Percentiles rank a stretch among this genome's conserved stretches.
Evolutionary conservation across 2,888 invertebrate genomes (phyloP).

Genomic region (Autographa gamma): DNA sequence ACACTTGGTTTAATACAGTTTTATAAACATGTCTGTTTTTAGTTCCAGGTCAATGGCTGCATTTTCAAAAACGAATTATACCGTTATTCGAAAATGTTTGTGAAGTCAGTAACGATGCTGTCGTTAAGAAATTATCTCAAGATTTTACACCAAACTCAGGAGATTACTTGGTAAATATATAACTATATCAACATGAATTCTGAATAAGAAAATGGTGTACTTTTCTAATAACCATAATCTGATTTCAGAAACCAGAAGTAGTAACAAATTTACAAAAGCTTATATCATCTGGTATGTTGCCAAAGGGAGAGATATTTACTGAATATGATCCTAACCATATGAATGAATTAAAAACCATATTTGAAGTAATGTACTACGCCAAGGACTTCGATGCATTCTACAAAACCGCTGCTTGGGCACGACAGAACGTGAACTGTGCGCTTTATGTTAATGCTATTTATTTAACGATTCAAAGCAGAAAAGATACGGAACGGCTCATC

Average conservation of each 20-base stretch:
- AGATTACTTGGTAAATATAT: slow-evolving; percentile 73
- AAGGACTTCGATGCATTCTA: slow-evolving; percentile 89
- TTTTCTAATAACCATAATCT: slow-evolving; percentile 14
- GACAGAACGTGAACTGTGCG: slow-evolving; percentile 90
- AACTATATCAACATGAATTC: not conserved
- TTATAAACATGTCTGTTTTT: slow-evolving; percentile 45
- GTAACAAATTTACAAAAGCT: slow-evolving; percentile 71
- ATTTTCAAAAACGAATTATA: slow-evolving; percentile 76
- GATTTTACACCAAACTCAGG: slow-evolving; percentile 73
- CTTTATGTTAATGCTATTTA: slow-evolving; percentile 90
- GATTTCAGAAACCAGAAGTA: slow-evolving; percentile 74
- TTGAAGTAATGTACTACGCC: slow-evolving; percentile 87
- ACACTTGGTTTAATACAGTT: not conserved
- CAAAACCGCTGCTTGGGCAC: slow-evolving; percentile 88
- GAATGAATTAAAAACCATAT: slow-evolving; percentile 74
- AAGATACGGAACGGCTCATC: slow-evolving; percentile 88
- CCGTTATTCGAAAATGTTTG: slow-evolving; percentile 83
- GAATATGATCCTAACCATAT: slow-evolving; percentile 76
- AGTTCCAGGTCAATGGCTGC: slow-evolving; percentile 76
- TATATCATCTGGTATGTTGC: slow-evolving; percentile 70
- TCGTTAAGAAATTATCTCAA: slow-evolving; percentile 66
- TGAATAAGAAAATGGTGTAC: not conserved
- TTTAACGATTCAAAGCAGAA: slow-evolving; percentile 88
- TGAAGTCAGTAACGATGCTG: slow-evolving; percentile 73
- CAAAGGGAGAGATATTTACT: slow-evolving; percentile 80